Evolutionary conservation across 2,113 vertebrate species (phyloP).

Genomic region (Prolemur simus): DNA sequence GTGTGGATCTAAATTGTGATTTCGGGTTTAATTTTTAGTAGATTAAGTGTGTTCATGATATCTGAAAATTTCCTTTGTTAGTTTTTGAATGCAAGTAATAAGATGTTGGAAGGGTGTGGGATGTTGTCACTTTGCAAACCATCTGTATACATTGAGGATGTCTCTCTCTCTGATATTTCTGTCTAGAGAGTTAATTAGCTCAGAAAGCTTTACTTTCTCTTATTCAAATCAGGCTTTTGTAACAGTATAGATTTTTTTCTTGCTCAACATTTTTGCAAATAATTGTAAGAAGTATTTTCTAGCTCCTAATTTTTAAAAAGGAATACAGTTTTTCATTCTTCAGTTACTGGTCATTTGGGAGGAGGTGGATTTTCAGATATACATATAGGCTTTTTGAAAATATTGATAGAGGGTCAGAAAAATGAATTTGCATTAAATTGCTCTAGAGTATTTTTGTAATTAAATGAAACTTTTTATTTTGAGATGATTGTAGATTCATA

Average conservation of each 20-base stretch:
- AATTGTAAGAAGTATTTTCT: not conserved
- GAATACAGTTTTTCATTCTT: slow-evolving; percentile 32
- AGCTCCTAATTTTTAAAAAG: slow-evolving; percentile 46
- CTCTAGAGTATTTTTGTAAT: not conserved
- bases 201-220: slow-evolving; percentile 38
- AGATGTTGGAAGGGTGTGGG: not conserved
- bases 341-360: not conserved
- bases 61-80: slow-evolving; percentile 30
- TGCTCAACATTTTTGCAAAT: slow-evolving; percentile 25
- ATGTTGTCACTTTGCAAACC: not conserved
- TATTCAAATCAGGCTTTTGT: slow-evolving; percentile 9
- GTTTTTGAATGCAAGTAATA: slow-evolving; percentile 54
- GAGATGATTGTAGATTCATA: slow-evolving; percentile 7
- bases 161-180: slow-evolving; percentile 28
- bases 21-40: slow-evolving; percentile 50
- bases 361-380: not conserved
- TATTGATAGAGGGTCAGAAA: not conserved
- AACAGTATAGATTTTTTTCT: slow-evolving; percentile 12
- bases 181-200: slow-evolving; percentile 7
- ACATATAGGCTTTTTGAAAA: not conserved
- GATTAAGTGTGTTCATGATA: slow-evolving; percentile 28
- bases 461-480: not conserved
- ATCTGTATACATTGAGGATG: not conserved
- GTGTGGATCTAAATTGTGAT: slow-evolving; percentile 24
- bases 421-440: slow-evolving; percentile 48